Evolutionary conservation across 2,113 vertebrate genomes (phyloP).

Genomic region (Hyaena hyaena): DNA sequence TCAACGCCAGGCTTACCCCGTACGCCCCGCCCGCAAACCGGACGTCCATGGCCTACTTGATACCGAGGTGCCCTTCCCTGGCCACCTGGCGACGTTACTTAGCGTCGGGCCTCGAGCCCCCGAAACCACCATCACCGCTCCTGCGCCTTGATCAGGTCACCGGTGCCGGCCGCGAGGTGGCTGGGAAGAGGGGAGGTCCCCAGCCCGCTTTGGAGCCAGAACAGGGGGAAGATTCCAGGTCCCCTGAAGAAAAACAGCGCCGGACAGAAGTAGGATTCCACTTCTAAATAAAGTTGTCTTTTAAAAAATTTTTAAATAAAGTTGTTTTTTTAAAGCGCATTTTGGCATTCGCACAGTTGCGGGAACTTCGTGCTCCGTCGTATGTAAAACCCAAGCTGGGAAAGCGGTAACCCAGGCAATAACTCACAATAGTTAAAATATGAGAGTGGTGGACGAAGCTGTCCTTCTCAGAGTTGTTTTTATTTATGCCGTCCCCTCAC

Average conservation of each 20-base stretch:
- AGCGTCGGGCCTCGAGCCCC: too few species aligned
- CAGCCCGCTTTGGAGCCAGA: background rate
- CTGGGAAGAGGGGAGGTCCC: background rate
- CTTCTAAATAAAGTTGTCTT: conserved; percentile 9
- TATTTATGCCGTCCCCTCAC: background rate
- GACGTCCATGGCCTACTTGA: fast-evolving
- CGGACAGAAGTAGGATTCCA: background rate
- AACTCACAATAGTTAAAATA: background rate
- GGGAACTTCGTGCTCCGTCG: background rate
- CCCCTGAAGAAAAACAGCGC: background rate
- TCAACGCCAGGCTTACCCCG: fast-evolving
- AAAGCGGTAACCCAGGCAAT: background rate
- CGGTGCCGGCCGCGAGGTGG: fast-evolving
- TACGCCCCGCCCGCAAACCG: fast-evolving
- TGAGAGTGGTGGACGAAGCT: background rate
- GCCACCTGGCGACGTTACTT: too few species aligned
- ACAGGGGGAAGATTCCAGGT: background rate
- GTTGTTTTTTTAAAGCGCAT: background rate
- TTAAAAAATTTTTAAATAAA: background rate
- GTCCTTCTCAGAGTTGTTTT: background rate
- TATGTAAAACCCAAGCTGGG: background rate
- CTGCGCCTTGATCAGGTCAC: background rate
- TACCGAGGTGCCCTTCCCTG: background rate
- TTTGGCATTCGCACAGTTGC: background rate
- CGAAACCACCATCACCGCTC: too few species aligned